phyloP scores from a whole-genome alignment of 2,888 invertebrate species.

The Amiota communis region DNA sequence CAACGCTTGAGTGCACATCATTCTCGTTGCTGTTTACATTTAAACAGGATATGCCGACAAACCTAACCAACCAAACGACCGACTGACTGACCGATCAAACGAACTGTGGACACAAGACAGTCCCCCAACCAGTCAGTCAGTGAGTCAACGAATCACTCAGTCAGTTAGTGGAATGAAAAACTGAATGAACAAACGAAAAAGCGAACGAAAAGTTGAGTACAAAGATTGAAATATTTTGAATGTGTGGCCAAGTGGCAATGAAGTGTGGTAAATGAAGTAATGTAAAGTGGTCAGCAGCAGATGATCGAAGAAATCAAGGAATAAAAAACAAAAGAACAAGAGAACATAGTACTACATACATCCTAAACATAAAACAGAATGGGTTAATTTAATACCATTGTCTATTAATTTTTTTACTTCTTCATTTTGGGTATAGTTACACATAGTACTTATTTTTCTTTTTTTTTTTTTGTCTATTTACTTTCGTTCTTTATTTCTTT shows the following conservation, averaged over 20 bases:
- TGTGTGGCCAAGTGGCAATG: no score
- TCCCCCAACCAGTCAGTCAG: not conserved
- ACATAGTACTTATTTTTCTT: no score
- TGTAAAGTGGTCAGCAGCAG: no score
- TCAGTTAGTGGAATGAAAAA: not conserved
- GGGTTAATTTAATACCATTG: conserved; percentile 26
- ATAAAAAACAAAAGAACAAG: not conserved
- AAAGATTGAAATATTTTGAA: no score
- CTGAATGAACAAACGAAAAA: not conserved
- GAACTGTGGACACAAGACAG: not conserved
- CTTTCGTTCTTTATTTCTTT: no score
- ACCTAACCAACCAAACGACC: not conserved
- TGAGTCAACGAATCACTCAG: not conserved
- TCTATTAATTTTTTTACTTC: conserved; percentile 14
- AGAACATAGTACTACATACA: not conserved
- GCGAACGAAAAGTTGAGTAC: no score
- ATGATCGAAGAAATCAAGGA: not conserved
- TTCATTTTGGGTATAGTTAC: not conserved
- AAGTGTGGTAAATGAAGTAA: no score
- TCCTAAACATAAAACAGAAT: not conserved
- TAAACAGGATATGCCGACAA: not conserved
- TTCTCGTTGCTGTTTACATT: no score
- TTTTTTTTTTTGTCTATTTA: not conserved
- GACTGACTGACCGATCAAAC: not conserved
- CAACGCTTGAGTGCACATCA: no score